A percentile compares a stretch with the other conserved stretches of the same genome.
Evolutionary conservation across 2,888 invertebrate genomes (phyloP).

Genomic region (Caenorhabditis plicata): DNA sequence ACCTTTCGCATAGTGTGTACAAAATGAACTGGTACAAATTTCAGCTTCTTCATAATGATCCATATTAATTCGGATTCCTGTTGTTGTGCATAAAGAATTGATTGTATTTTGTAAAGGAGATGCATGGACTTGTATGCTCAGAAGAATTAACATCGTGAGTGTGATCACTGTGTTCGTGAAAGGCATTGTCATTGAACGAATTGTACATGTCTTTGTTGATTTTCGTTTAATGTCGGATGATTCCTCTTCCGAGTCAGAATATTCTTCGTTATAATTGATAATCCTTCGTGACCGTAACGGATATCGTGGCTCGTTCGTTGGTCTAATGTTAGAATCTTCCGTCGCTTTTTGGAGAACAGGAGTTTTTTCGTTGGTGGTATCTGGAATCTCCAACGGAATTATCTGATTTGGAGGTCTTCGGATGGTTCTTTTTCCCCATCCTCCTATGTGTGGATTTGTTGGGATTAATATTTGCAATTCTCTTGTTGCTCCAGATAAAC

Average conservation of each 20-base stretch:
- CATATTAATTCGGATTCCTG: background rate
- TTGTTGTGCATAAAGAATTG: no score
- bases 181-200: no score
- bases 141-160: no score
- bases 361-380: background rate
- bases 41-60: background rate
- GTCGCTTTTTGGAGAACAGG: background rate
- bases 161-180: no score
- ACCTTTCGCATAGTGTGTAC: background rate
- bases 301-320: background rate
- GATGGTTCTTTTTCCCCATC: background rate
- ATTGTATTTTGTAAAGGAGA: no score
- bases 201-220: no score
- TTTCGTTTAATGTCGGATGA: no score
- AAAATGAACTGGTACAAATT: slow-evolving; percentile 4
- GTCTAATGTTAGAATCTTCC: background rate
- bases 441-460: background rate
- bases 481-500: slow-evolving; percentile 4
- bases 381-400: slow-evolving; percentile 7
- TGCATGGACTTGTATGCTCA: no score
- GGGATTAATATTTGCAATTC: slow-evolving; percentile 10
- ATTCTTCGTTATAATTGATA: background rate
- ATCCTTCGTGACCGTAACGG: background rate
- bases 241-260: no score
- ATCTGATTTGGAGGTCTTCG: slow-evolving; percentile 2